Evolutionary conservation across 1,140 invertebrate species (phyloP), one percentile per base, ranked within the genome.

Genomic region (Cydia splendana): DNA sequence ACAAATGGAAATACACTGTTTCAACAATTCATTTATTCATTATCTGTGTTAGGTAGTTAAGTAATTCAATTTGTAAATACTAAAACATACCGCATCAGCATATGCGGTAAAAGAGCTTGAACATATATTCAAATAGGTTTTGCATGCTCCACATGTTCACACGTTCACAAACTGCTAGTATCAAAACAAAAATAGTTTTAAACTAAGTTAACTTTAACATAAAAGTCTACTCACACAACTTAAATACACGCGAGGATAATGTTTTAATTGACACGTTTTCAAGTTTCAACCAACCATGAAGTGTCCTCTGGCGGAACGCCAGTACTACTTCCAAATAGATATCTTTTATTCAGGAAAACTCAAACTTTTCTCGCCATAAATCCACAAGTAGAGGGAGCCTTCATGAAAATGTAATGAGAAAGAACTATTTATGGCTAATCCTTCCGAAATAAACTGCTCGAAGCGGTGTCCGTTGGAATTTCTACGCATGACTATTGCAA

Each of bases 361-460:
- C 89, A 91, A 93, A 91, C 84, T 91, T 91, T 91, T 91, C 89
- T 81, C 81, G 76, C 80, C 84, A 91, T 93, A 91, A 93, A 93
- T 91, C 84, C 87, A 87, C 84, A 87, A 88, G 84, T 86, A 84
- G 82, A 86, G 83, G 83, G 87, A 80, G 82, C 84, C 83, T 88
- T 90, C 90, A 91, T 91, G 89, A 91, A 91, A 93, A 89, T 90
- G 85, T 91, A 91, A 91, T 89, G 86, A 90, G 87, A 77, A 86
- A 87, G 85, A 89, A 93, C 89, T 93, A 93, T 93, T 93, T 93
- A 93, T 90, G 85, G 88, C 87, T 91, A 91, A 91, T 91, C 91
- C 90, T 89, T 88, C 88, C 82, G 85, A 87, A 91, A 91, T 88
- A 91, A 91, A 91, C 85, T 89, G 84, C 85, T 81, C 82, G 82